Evolutionary conservation across 2,797 vertebrate species (phyloP).

Genomic region (Squalus acanthias): DNA sequence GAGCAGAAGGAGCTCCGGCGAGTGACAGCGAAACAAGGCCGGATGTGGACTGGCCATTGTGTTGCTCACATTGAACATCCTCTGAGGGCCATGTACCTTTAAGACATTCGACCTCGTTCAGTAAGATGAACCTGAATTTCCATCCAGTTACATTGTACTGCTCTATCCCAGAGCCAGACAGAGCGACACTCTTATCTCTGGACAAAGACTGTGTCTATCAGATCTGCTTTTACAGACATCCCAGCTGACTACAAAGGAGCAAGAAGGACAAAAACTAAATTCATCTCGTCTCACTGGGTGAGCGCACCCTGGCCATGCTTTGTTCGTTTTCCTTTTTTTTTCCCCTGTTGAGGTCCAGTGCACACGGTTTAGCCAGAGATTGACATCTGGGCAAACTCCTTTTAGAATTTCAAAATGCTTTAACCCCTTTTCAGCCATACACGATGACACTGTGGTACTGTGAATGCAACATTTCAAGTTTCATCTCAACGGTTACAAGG

Average conservation of each 20-base stretch:
- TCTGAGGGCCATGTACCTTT: conserved; percentile 8
- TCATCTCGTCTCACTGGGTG: conserved; percentile 36
- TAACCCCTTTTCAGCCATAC: conserved; percentile 35
- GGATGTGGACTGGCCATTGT: background rate
- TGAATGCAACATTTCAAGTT: conserved; percentile 27
- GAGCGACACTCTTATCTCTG: conserved; percentile 24
- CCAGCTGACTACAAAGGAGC: conserved; percentile 30
- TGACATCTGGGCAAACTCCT: conserved; percentile 24
- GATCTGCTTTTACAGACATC: conserved; percentile 32
- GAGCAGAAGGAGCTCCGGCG: background rate
- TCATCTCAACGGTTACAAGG: conserved; percentile 17
- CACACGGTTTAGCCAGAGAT: conserved; percentile 37
- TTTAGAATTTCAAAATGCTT: conserved; percentile 33
- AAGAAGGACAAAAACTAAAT: conserved; percentile 34
- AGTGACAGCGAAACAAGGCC: background rate
- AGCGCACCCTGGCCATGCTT: conserved; percentile 26
- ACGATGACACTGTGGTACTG: background rate
- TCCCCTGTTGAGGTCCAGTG: conserved; percentile 33
- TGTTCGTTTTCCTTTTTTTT: conserved; percentile 31
- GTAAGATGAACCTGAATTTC: conserved; percentile 36
- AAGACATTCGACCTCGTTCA: conserved; percentile 34
- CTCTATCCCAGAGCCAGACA: conserved; percentile 1
- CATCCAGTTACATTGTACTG: background rate
- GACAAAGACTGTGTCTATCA: conserved; percentile 37
- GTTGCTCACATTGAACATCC: background rate